Percentiles rank a stretch among this genome's conserved stretches.
Conservation (phyloP, 2,113 vertebrate genomes). For the Myodes glareolus region DNA sequence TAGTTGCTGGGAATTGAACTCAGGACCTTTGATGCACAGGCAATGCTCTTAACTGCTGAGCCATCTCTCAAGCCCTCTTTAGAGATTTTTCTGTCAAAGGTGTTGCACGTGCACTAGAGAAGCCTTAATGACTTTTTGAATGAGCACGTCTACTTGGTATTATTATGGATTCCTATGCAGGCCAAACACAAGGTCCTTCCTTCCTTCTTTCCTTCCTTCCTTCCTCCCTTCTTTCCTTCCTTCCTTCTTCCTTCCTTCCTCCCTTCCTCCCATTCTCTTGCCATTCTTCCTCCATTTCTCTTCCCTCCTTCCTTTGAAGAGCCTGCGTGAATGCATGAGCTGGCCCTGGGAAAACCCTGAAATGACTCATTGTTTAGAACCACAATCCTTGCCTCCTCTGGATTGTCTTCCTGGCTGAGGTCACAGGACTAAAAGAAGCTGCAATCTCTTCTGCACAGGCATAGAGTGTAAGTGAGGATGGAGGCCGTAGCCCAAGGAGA, state of each 20-base stretch:
- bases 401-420: neutral
- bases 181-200: neutral
- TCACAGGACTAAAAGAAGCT: neutral
- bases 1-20: too few species aligned
- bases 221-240: too few species aligned
- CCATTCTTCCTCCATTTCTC: too few species aligned
- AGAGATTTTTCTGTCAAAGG: constrained; percentile 66
- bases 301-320: neutral
- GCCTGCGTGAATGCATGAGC: neutral
- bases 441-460: neutral
- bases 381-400: neutral
- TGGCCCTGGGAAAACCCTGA: neutral
- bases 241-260: neutral
- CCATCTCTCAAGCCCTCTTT: neutral
- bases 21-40: too few species aligned
- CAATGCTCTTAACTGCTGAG: too few species aligned
- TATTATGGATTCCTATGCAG: neutral
- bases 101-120: constrained; percentile 64
- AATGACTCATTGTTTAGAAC: neutral
- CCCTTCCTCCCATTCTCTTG: too few species aligned
- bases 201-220: neutral
- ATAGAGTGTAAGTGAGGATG: neutral
- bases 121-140: constrained; percentile 49
- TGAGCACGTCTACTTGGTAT: neutral
- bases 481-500: neutral